These are phyloP conservation scores for Cistogaster globosa DNA, from an alignment of 2,888 invertebrate genomes.

Conservation along the genomic window DNA sequence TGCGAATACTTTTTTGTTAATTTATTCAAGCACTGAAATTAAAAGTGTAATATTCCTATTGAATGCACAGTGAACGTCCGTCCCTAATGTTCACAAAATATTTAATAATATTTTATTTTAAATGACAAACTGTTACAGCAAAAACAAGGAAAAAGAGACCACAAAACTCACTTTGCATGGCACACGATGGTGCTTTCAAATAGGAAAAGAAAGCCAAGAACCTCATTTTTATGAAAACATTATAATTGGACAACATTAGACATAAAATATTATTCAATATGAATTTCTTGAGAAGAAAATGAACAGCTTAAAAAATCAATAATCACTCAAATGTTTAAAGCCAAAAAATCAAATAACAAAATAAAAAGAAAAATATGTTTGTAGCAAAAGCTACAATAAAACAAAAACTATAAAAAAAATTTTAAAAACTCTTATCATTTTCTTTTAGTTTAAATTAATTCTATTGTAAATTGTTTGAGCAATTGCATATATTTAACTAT, in stretches of 20 bases:
- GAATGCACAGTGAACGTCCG: neutral
- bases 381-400: conserved; percentile 7
- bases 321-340: neutral
- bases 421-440: neutral
- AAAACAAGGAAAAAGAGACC: conserved; percentile 5
- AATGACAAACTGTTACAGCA: conserved; percentile 34
- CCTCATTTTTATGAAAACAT: conserved; percentile 46
- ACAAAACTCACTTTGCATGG: conserved; percentile 33
- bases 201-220: conserved; percentile 17
- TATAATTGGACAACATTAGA: conserved; percentile 48
- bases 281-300: neutral
- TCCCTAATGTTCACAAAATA: neutral
- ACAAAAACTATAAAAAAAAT: conserved; percentile 9
- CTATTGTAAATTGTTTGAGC: neutral
- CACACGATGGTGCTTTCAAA: conserved; percentile 43
- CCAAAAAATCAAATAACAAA: neutral
- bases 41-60: no score
- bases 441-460: neutral
- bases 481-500: neutral
- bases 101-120: conserved; percentile 36
- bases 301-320: conserved; percentile 24
- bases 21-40: no score
- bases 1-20: no score
- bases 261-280: conserved; percentile 8
- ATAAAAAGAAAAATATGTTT: neutral